phyloP scores from a whole-genome alignment of 1,140 invertebrate species.

The Octopus bimaculoides region DNA sequence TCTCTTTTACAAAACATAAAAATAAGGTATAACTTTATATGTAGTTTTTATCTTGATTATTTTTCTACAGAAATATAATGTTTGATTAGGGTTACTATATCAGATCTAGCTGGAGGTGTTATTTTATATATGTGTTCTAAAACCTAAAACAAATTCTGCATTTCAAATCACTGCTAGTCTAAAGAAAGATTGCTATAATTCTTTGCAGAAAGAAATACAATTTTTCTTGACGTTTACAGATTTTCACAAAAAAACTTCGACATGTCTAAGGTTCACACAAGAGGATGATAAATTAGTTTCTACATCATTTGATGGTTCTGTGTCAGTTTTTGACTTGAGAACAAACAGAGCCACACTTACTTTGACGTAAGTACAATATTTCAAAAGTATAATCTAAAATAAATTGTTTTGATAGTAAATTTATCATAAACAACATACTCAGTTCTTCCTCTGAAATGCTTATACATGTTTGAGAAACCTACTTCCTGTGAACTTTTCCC shows the following conservation, averaged over 20 bases:
- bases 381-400: background rate
- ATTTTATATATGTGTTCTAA: too few species aligned
- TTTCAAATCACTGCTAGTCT: background rate
- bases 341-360: conserved; percentile 45
- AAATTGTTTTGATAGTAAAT: too few species aligned
- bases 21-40: too few species aligned
- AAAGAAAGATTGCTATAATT: background rate
- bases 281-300: conserved; percentile 51
- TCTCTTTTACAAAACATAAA: too few species aligned
- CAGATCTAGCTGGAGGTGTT: too few species aligned
- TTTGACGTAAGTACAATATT: conserved; percentile 40
- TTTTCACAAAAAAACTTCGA: conserved; percentile 49
- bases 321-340: conserved; percentile 52
- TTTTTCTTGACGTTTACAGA: conserved; percentile 31
- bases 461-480: too few species aligned
- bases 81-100: too few species aligned
- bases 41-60: too few species aligned
- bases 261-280: conserved; percentile 47
- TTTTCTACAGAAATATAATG: too few species aligned
- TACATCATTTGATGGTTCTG: conserved; percentile 53
- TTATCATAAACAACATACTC: too few species aligned
- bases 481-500: too few species aligned
- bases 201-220: background rate
- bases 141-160: conserved; percentile 4
- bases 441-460: too few species aligned